Conservation (phyloP, 1,140 invertebrate genomes). For the Drosophila bifasciata region DNA sequence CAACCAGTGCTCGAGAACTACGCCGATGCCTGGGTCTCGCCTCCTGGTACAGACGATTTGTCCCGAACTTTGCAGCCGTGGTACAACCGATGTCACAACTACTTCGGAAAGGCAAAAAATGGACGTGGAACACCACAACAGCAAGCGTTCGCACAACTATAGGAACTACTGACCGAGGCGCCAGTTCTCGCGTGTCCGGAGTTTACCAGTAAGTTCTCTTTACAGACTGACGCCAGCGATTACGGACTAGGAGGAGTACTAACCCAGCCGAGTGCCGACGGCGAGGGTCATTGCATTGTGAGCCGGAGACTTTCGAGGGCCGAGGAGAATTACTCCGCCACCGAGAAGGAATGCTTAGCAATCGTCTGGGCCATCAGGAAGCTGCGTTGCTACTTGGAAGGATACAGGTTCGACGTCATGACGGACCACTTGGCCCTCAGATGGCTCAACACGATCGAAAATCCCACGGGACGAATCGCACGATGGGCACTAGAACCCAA, state of each 20-base stretch:
- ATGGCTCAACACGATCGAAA: background rate
- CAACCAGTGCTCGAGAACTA: conserved; percentile 7
- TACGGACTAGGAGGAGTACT: too few relatives aligned
- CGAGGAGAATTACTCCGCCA: too few relatives aligned
- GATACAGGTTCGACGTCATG: background rate
- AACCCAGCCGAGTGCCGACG: background rate
- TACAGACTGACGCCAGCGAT: too few relatives aligned
- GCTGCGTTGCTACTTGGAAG: background rate
- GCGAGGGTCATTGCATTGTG: too few relatives aligned
- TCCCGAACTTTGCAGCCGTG: conserved; percentile 18
- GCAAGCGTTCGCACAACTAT: background rate
- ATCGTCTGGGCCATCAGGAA: too few relatives aligned
- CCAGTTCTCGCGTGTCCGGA: too few relatives aligned
- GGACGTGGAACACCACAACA: background rate
- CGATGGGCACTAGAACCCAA: background rate
- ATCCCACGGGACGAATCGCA: background rate
- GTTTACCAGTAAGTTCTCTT: too few relatives aligned
- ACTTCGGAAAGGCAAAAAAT: background rate
- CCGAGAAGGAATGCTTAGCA: too few relatives aligned
- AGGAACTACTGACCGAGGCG: background rate
- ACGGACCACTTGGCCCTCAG: background rate
- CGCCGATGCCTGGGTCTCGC: conserved; percentile 12
- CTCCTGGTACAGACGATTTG: conserved; percentile 37
- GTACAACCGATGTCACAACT: conserved; percentile 4
- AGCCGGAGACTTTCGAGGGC: too few relatives aligned